Evolutionary conservation across 2,888 invertebrate genomes (phyloP), one percentile per base, ranked within the genome.

Genomic region (Lycocerus yunnanus): DNA sequence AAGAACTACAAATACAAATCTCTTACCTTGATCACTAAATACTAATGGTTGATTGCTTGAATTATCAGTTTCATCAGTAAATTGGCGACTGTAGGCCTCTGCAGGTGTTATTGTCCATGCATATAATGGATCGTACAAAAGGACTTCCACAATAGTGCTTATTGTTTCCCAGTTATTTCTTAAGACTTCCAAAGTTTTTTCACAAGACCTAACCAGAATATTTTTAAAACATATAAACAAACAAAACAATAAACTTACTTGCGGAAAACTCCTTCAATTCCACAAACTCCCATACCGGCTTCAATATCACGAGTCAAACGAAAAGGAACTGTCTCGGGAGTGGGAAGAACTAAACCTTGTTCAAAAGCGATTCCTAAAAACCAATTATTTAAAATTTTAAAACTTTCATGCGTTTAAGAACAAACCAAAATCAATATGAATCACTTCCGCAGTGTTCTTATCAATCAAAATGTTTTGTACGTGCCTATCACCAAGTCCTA

Each of bases 401-500:
- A n/a, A 43, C n/a, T 43, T n/a, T 6, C 8, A n/a, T n/a, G 43
- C n/a, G 5, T 43, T 43, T 43, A 43, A n/a, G n/a, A 6, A 43
- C 43, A 43, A 89, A 95, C 97, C 98, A 84, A 98, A 95, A 89
- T 99, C 98, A 81, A 99, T 98, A 83, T 99, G 98, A 75, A 99
- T 92, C 1, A 99, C 91, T 90, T 98, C 97, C 1, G 96, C 98
- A 0, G 96, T 96, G 14, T 88, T 89, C 83, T 93, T 91, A 86
- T 99, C 98, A 66, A 99, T 92, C 16, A 99, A 90, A 82, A 99
- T 98, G 85, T 99, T 99, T 66, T 93, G 93, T 0, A 95, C 91
- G 86, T 99, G 99, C 68, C 99, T 90, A 87, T 99, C 99, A 4
- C 99, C 99, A 27, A 99, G 88, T 0, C 99, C 99, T 72, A 99